Base-by-base conservation (phyloP, 2,888 invertebrate species). In the Ophioninae sp. region DNA sequence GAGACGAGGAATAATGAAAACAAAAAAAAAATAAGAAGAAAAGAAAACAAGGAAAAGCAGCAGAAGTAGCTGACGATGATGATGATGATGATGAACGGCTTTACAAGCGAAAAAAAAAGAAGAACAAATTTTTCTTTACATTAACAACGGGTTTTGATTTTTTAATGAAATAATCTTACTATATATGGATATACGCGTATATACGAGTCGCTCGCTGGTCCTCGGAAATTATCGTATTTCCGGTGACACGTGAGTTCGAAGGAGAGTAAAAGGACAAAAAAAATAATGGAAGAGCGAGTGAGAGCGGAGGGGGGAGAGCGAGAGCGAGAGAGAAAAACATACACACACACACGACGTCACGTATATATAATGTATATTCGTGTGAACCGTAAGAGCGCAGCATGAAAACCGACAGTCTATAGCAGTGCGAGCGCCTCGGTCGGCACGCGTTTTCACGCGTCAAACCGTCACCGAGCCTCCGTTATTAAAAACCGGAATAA, bases 401-500 rank as follows among this genome's bases (percentile, higher is more conserved):
- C 92, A 92, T 91, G 90, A 91, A 89, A 77, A 69, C 92, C 92
- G 92, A 93, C 93, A 93, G 92, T 93, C 93, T 93, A 87, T 87
- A 91, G 92, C 92, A 93, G 92, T 91, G 93, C 92, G 93, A 93
- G 93, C 91, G 92, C 91, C 92, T 93, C 92, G 92, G 91, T 84
- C 91, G 88, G 88, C 89, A 83, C 87, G 92, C 90, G 92, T 92
- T 86, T 90, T 92, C 91, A 91, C 91, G 91, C 91, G 89, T 86
- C 81, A 89, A 89, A 88, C 87, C 87, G 87, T 85, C 89, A 86
- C 91, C 91, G 92, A 92, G 93, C 92, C 92, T 93, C 93, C 92
- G 92, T 92, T 90, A 92, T 93, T 93, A 92, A 92, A 93, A 93
- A 93, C 93, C 93, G 93, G 93, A 92, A 93, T 93, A 93, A 93